These are phyloP conservation scores for Pseudococcus longispinus DNA, from an alignment of 2,888 invertebrate genomes.

Conservation along the genomic window DNA sequence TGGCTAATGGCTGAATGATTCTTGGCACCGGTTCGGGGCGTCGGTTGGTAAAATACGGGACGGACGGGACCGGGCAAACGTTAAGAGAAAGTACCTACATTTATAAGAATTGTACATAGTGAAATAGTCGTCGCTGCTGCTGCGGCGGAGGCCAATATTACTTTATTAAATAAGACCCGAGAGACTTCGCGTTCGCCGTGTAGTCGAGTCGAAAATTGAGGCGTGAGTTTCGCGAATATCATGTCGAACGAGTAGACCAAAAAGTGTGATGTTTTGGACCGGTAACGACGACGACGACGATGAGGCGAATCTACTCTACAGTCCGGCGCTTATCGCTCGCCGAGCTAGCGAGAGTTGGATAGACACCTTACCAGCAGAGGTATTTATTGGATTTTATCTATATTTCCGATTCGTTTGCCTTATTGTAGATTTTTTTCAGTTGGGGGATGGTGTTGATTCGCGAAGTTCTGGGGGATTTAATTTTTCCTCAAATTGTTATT, in stretches of 20 bases:
- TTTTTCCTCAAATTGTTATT: too few relatives aligned
- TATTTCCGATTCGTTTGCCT: neutral
- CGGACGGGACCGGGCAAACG: neutral
- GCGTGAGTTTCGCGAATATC: conserved; percentile 31
- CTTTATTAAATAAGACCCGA: neutral
- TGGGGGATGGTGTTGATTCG: too few relatives aligned
- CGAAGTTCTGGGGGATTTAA: too few relatives aligned
- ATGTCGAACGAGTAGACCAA: conserved; percentile 14
- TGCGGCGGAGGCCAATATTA: neutral
- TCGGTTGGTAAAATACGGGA: conserved; percentile 13
- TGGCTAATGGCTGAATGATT: conserved; percentile 50
- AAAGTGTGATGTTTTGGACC: conserved; percentile 67
- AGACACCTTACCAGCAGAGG: conserved; percentile 86
- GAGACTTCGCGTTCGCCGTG: neutral
- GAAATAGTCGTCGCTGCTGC: conserved; percentile 58
- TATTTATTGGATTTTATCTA: conserved; percentile 62
- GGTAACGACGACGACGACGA: conserved; percentile 83
- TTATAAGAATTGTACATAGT: neutral
- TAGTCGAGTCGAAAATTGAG: neutral
- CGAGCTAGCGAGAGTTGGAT: conserved; percentile 91
- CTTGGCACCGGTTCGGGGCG: conserved; percentile 44
- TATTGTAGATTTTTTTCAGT: neutral
- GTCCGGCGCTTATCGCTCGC: conserved; percentile 84
- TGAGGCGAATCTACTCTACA: conserved; percentile 85
- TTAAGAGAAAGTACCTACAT: neutral